phyloP scores from a whole-genome alignment of 2,888 invertebrate species.

The Yponomeuta malinellus region DNA sequence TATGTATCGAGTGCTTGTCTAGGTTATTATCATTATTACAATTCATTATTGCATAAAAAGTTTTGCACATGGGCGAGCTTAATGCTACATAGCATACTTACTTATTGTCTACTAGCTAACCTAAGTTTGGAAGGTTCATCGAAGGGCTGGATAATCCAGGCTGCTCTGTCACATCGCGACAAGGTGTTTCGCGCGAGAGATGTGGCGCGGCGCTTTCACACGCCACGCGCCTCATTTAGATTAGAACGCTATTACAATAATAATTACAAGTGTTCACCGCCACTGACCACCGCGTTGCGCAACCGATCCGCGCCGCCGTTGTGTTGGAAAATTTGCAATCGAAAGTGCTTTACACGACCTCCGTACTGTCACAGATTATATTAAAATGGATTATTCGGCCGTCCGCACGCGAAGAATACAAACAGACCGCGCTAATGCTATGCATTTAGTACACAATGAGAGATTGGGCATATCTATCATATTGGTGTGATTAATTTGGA shows the following conservation, averaged over 20 bases:
- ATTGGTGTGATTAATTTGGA: not conserved
- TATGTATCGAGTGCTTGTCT: too few relatives aligned
- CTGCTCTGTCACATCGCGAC: not conserved
- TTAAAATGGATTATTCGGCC: not conserved
- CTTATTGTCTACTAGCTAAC: too few relatives aligned
- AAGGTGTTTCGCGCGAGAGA: constrained; percentile 13
- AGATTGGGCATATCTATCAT: not conserved
- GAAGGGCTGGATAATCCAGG: not conserved
- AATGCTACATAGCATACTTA: too few relatives aligned
- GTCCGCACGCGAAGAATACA: not conserved
- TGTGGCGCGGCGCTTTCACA: constrained; percentile 38
- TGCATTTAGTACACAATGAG: not conserved
- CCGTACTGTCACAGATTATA: constrained; percentile 10
- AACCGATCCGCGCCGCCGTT: constrained; percentile 31
- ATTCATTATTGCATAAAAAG: too few relatives aligned
- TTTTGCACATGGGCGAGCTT: too few relatives aligned
- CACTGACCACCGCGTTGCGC: constrained; percentile 32
- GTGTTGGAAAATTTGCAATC: constrained; percentile 59
- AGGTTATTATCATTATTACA: too few relatives aligned
- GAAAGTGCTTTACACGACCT: constrained; percentile 41
- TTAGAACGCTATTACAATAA: constrained; percentile 61
- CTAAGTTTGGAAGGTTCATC: too few relatives aligned
- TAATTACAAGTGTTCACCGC: constrained; percentile 49
- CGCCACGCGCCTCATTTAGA: constrained; percentile 46
- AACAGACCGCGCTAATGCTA: not conserved